Percentiles rank a stretch among this genome's conserved stretches.
phyloP scores from a whole-genome alignment of 2,113 vertebrate species.

The Muntiacus reevesi region DNA sequence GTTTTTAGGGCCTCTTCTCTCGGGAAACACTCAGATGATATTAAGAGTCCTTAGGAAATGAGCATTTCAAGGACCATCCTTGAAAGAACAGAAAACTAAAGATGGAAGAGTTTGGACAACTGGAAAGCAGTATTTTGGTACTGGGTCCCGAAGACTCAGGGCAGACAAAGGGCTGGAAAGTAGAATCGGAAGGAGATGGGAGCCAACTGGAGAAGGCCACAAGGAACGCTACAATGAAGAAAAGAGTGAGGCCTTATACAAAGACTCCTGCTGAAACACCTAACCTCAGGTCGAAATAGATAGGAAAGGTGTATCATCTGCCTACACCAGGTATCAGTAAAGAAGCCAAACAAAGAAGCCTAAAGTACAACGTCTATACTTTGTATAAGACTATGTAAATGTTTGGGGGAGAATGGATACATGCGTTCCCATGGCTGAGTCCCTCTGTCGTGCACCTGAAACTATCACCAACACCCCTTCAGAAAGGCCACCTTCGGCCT shows the following conservation, averaged over 20 bases:
- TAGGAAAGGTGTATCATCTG: not conserved
- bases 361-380: not conserved
- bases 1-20: not conserved
- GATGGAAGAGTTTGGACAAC: conserved; percentile 25
- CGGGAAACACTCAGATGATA: conserved; percentile 10
- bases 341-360: not conserved
- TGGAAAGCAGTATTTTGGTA: conserved; percentile 39
- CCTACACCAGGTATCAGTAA: not conserved
- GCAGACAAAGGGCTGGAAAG: not conserved
- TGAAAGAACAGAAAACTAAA: conserved; percentile 56
- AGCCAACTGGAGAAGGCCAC: not conserved
- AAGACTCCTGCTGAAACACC: not conserved
- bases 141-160: not conserved
- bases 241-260: not conserved
- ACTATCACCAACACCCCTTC: not conserved
- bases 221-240: not conserved
- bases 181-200: not conserved
- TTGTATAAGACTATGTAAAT: not conserved
- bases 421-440: not conserved
- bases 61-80: conserved; percentile 63
- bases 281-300: not conserved
- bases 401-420: not conserved
- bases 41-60: conserved; percentile 63
- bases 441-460: not conserved
- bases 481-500: not conserved